Percentiles rank a stretch among this genome's conserved stretches.
Conservation (phyloP, 2,888 invertebrate genomes). For the Latheticus oryzae region DNA sequence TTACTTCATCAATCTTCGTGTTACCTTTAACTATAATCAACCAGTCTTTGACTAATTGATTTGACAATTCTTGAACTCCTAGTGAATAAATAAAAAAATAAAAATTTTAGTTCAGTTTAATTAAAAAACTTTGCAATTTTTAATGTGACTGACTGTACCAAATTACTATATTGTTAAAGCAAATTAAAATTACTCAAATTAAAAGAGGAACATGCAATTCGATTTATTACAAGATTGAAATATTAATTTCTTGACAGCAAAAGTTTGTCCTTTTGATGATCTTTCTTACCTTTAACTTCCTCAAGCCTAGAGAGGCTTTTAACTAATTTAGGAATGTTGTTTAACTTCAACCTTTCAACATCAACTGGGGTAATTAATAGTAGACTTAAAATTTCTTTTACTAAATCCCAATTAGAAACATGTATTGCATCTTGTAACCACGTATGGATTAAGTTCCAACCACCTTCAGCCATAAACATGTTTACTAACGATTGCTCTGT, state of each 20-base stretch:
- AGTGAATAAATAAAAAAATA: slow-evolving; percentile 56
- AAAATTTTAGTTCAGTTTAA: slow-evolving; percentile 6
- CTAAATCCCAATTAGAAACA: slow-evolving; percentile 86
- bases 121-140: no score
- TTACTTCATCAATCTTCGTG: slow-evolving; percentile 47
- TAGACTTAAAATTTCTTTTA: slow-evolving; percentile 87
- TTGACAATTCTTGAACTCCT: slow-evolving; percentile 83
- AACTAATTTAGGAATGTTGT: slow-evolving; percentile 91
- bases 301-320: slow-evolving; percentile 88
- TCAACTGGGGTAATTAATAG: slow-evolving; percentile 90
- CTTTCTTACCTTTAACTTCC: slow-evolving; percentile 80
- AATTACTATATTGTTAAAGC: no score
- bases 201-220: no score
- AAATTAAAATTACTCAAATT: no score
- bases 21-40: slow-evolving; percentile 87
- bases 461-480: slow-evolving; percentile 90
- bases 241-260: no score
- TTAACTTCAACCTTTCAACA: slow-evolving; percentile 89
- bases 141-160: no score
- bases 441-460: slow-evolving; percentile 89
- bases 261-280: no score
- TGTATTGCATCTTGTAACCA: slow-evolving; percentile 92
- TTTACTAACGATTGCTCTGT: slow-evolving; percentile 86
- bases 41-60: slow-evolving; percentile 90
- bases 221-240: no score